Evolutionary conservation across 2,113 vertebrate genomes (phyloP), one percentile per base, ranked within the genome.

Genomic region (Polypterus bichir): DNA sequence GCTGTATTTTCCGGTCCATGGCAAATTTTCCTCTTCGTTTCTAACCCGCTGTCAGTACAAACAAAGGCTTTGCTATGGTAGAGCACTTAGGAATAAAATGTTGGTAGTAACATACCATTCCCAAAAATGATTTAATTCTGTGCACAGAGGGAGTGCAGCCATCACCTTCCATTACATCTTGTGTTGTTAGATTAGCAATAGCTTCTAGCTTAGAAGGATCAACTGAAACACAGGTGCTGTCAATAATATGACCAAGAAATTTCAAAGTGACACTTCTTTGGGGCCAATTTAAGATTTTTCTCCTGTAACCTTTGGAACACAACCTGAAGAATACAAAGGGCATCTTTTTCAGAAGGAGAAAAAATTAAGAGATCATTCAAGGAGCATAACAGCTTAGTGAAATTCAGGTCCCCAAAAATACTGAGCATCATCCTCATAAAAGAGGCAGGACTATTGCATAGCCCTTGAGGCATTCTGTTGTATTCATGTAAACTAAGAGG

Each of bases 81-180:
- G 53, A 62, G 45, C 65, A 66, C 5, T 62, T 60, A 9, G 3
- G 3, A 10, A 65, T 59, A 45, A 65, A 65, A 4, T 52, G 46
- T 57, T 68, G 63, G 45, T 65, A 65, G 63, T 57, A 64, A 49
- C 59, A 48, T 4, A 67, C 62, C 47, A 67, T 9, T 8, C 62
- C 57, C 4, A 49, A 10, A 45, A 10, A 44, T 6, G 48, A 3
- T 58, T 1, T 44, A 7, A 58, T 44, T 44, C 51, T 57, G n/a
- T 57, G 47, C 7, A 7, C 44, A 47, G 47, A 63, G 6, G 62
- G 54, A 1, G 54, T 56, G 54, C 6, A 46, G 9, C n/a, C 62
- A 44, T 63, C 54, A 5, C 46, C 54, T 3, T 48, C 45, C 54
- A 49, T 58, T 7, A 64, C 8, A 2, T 44, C 55, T 5, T 3